Evolutionary conservation across 2,888 invertebrate genomes (phyloP).

Genomic region (Strigamia transsilvanica): DNA sequence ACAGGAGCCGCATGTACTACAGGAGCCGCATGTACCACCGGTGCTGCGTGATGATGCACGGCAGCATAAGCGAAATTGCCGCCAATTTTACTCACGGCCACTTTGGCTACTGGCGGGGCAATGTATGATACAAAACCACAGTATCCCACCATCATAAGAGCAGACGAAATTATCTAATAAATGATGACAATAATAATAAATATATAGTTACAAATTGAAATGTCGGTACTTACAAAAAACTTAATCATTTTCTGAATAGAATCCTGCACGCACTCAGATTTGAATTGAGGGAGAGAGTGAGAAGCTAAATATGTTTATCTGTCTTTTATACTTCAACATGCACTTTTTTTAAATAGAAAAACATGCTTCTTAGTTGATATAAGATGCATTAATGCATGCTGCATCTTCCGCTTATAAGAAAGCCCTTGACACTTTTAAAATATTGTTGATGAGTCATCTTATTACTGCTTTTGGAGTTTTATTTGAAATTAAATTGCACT

Average conservation of each 20-base stretch:
- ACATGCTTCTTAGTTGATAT: neutral
- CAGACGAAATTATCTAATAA: neutral
- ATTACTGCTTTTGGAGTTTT: conserved; percentile 3
- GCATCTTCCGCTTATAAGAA: neutral
- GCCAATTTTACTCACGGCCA: neutral
- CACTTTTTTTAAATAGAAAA: neutral
- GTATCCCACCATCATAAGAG: neutral
- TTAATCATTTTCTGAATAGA: neutral
- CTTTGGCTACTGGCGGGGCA: neutral
- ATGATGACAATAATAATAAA: neutral
- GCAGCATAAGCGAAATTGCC: neutral
- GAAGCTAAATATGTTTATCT: neutral
- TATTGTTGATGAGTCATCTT: neutral
- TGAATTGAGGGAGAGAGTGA: neutral
- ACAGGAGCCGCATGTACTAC: neutral
- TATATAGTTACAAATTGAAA: neutral
- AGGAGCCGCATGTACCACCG: neutral
- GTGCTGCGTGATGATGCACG: neutral
- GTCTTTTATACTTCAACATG: neutral
- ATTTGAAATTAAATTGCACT: neutral
- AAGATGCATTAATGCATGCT: neutral
- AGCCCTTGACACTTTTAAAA: conserved; percentile 49
- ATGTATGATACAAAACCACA: neutral
- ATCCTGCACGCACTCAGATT: neutral
- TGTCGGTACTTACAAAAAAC: neutral